Percentiles rank a stretch among this genome's conserved stretches.
These are phyloP conservation scores for Aporophyla nigra DNA, from an alignment of 2,888 invertebrate genomes.

Conservation along the genomic window DNA sequence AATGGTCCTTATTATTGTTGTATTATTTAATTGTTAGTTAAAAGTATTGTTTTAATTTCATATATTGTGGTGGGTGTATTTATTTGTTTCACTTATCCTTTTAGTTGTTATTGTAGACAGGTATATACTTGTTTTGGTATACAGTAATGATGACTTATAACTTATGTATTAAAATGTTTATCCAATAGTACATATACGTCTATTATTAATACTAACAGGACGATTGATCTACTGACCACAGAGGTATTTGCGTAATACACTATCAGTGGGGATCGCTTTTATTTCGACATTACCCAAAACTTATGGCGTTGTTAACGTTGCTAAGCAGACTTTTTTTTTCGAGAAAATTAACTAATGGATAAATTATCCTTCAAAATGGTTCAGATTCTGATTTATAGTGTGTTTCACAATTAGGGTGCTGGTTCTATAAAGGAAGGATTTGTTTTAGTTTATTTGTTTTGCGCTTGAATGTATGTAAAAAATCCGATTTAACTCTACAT, in stretches of 20 bases:
- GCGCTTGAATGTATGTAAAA: too few species aligned
- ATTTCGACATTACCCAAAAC: too few species aligned
- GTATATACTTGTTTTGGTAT: not conserved
- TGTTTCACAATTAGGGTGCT: not conserved
- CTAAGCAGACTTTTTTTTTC: too few species aligned
- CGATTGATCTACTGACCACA: not conserved
- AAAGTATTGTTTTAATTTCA: not conserved
- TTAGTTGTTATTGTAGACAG: constrained; percentile 28
- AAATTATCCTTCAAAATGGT: too few species aligned
- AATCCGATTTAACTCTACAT: not conserved
- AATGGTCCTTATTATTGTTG: constrained; percentile 16
- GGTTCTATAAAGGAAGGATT: not conserved
- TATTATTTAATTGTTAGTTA: constrained; percentile 22
- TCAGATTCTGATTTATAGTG: too few species aligned
- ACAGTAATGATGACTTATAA: not conserved
- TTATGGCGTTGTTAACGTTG: too few species aligned
- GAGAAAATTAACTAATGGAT: too few species aligned
- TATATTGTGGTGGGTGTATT: constrained; percentile 4
- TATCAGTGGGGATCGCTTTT: too few species aligned
- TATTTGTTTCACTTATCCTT: constrained; percentile 25
- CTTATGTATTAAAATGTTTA: not conserved
- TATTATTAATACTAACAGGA: not conserved
- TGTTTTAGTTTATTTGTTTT: not conserved
- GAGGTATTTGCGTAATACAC: too few species aligned
- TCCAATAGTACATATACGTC: not conserved